phyloP scores from a whole-genome alignment of 2,797 vertebrate genomes.

The Ibycter americanus region DNA sequence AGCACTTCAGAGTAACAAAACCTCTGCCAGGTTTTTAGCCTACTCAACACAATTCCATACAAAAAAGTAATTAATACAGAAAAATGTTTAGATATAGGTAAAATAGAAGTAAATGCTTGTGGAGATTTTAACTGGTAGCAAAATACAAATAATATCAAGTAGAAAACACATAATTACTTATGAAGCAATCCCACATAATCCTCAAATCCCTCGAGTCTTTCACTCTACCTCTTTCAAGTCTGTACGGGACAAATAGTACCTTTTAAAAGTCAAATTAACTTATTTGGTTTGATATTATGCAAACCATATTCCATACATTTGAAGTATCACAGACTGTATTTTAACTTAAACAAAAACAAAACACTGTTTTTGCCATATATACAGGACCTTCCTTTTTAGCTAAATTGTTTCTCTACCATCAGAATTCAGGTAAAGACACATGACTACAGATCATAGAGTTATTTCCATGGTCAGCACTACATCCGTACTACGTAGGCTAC shows the following conservation, averaged over 20 bases:
- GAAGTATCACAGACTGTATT: not conserved
- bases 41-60: not conserved
- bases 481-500: too few relatives aligned
- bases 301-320: not conserved
- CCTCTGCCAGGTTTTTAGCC: not conserved
- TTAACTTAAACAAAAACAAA: not conserved
- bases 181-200: not conserved
- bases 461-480: not conserved
- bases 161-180: not conserved
- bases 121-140: not conserved
- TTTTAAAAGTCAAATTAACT: not conserved
- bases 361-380: not conserved
- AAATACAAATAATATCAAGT: not conserved
- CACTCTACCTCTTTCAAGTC: not conserved
- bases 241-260: not conserved
- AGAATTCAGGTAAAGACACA: not conserved
- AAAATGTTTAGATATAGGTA: not conserved
- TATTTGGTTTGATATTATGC: not conserved
- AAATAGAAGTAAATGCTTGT: not conserved
- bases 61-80: fast-evolving
- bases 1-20: not conserved
- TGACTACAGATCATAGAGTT: not conserved
- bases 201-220: not conserved
- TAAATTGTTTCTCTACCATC: not conserved
- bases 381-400: not conserved